Evolutionary conservation across 2,888 invertebrate species (phyloP).

Genomic region (Chrysolina americana): DNA sequence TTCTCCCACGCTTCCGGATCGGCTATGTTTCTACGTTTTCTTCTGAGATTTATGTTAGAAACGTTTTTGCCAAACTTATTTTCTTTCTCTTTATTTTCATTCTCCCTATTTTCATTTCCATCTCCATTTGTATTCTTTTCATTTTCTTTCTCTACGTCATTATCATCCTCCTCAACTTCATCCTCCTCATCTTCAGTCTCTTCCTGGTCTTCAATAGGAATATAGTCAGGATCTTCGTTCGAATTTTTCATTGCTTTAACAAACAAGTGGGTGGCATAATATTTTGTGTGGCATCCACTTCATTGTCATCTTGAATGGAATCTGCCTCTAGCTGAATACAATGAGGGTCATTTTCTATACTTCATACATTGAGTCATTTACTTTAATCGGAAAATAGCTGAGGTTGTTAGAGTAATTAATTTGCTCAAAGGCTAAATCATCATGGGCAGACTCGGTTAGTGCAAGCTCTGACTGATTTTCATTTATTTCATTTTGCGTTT

Average conservation of each 20-base stretch:
- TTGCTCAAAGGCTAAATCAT: constrained; percentile 10
- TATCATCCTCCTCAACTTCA: no score
- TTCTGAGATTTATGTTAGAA: no score
- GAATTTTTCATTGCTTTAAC: constrained; percentile 6
- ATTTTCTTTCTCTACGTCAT: no score
- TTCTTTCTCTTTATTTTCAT: constrained; percentile 8
- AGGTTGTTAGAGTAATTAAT: background rate
- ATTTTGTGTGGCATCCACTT: constrained; percentile 11
- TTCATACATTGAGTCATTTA: constrained; percentile 2
- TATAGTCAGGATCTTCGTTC: constrained; percentile 10
- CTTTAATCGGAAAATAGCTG: constrained; percentile 9
- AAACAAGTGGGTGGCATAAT: background rate
- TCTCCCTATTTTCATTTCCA: no score
- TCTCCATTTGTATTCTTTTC: no score
- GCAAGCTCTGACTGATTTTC: constrained; percentile 6
- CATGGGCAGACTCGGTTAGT: background rate
- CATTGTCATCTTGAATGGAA: constrained; percentile 8
- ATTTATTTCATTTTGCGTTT: constrained; percentile 8
- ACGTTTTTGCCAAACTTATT: background rate
- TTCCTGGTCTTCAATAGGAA: constrained; percentile 1
- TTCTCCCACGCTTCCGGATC: no score
- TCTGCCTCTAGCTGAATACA: constrained; percentile 4
- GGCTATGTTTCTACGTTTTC: no score
- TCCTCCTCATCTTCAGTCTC: constrained; percentile 1
- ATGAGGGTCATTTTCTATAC: constrained; percentile 7